phyloP scores from a whole-genome alignment of 2,113 vertebrate species.

The Aptenodytes patagonicus region DNA sequence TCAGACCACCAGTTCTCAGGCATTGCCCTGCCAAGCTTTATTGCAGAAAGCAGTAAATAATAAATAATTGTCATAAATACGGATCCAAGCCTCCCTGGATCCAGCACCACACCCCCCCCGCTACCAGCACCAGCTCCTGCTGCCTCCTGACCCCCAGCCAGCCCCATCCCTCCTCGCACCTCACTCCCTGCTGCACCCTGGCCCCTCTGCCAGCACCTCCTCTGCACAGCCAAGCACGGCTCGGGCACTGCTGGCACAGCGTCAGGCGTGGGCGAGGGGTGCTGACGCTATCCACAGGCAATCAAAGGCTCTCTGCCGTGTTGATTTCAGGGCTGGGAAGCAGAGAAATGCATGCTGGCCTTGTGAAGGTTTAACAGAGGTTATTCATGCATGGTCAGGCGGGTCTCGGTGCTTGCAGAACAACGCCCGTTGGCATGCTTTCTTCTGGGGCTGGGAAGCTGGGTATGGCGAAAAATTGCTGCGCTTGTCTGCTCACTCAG shows the following conservation, averaged over 20 bases:
- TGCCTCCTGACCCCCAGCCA: fast-evolving
- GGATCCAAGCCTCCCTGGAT: not conserved
- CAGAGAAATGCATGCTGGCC: not conserved
- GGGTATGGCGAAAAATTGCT: not conserved
- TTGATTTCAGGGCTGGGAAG: not conserved
- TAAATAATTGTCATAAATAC: not conserved
- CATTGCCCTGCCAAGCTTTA: not conserved
- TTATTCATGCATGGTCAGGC: fast-evolving
- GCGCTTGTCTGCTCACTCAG: fast-evolving
- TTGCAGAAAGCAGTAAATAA: not conserved
- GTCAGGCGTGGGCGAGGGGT: fast-evolving
- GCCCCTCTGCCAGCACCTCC: not conserved
- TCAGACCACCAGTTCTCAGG: not conserved
- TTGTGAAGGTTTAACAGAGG: not conserved
- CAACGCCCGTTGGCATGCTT: fast-evolving
- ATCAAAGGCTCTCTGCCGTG: not conserved
- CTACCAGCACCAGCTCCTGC: too few species aligned
- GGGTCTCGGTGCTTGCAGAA: fast-evolving
- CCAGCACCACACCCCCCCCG: fast-evolving
- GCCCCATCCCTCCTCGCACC: fast-evolving
- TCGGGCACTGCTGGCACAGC: not conserved
- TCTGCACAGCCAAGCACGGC: fast-evolving
- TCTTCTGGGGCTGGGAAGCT: not conserved
- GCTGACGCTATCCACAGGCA: not conserved
- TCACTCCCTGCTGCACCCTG: too few species aligned